Conservation (phyloP, 1,140 invertebrate species). For the Apis florea region DNA sequence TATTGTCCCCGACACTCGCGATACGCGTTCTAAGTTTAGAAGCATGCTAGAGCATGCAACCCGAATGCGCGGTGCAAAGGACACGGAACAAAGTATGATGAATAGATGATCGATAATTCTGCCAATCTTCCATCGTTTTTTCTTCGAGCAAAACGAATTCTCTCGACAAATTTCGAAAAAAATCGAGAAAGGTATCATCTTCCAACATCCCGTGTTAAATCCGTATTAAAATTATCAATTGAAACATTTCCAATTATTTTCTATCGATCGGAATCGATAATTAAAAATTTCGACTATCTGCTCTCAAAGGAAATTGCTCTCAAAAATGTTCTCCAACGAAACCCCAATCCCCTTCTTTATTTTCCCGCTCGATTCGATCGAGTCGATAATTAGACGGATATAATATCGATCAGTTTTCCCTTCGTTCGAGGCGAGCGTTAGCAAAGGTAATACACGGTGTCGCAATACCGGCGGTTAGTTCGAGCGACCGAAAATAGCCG, state of each 20-base stretch:
- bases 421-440: background rate
- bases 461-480: constrained; percentile 17
- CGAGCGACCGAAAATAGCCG: constrained; percentile 39
- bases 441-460: constrained; percentile 15
- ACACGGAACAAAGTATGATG: background rate
- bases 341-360: background rate
- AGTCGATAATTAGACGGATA: background rate
- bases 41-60: background rate
- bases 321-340: too few species aligned
- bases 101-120: constrained; percentile 11
- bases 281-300: background rate
- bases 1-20: background rate
- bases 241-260: too few species aligned
- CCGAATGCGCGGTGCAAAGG: background rate
- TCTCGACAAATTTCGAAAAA: too few species aligned
- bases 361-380: background rate
- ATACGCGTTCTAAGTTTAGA: constrained; percentile 26
- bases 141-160: too few species aligned
- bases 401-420: background rate
- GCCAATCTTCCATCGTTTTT: background rate
- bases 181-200: too few species aligned
- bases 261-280: too few species aligned
- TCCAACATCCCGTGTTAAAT: too few species aligned
- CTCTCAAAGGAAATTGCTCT: too few species aligned
- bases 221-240: too few species aligned